phyloP scores from a whole-genome alignment of 1,140 invertebrate genomes.

The Euglossa dilemma region DNA sequence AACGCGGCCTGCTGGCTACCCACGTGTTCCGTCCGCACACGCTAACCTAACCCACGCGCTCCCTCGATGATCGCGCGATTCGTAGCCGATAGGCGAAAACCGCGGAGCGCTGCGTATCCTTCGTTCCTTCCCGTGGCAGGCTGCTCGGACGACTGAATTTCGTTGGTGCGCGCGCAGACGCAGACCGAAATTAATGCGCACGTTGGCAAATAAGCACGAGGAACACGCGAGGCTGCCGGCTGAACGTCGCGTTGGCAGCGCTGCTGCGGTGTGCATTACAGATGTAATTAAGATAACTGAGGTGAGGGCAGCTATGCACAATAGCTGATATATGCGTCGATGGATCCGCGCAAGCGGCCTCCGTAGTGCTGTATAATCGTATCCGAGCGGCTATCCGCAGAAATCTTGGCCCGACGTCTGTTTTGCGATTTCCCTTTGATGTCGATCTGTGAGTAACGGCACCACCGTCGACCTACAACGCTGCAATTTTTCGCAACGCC shows the following conservation, averaged over 20 bases:
- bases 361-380: conserved; percentile 66
- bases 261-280: conserved; percentile 79
- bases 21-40: conserved; percentile 26
- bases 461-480: conserved; percentile 17
- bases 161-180: neutral
- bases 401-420: conserved; percentile 65
- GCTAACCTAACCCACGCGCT: neutral
- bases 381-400: conserved; percentile 61
- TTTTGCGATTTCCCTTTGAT: conserved; percentile 45
- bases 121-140: neutral
- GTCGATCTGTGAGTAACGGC: conserved; percentile 39
- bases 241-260: conserved; percentile 57
- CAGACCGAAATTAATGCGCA: conserved; percentile 21
- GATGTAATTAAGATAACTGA: conserved; percentile 82
- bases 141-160: neutral
- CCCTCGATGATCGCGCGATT: neutral
- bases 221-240: conserved; percentile 30
- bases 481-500: conserved; percentile 27
- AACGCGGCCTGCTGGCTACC: neutral
- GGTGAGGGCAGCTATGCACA: conserved; percentile 81
- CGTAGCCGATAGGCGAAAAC: neutral
- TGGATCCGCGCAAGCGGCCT: conserved; percentile 67
- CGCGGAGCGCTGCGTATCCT: neutral
- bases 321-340: conserved; percentile 77
- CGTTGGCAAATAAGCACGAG: conserved; percentile 52